Percentiles rank a stretch among this genome's conserved stretches.
These are phyloP conservation scores for Orgyia antiqua DNA, from an alignment of 2,888 invertebrate species.

Conservation along the genomic window DNA sequence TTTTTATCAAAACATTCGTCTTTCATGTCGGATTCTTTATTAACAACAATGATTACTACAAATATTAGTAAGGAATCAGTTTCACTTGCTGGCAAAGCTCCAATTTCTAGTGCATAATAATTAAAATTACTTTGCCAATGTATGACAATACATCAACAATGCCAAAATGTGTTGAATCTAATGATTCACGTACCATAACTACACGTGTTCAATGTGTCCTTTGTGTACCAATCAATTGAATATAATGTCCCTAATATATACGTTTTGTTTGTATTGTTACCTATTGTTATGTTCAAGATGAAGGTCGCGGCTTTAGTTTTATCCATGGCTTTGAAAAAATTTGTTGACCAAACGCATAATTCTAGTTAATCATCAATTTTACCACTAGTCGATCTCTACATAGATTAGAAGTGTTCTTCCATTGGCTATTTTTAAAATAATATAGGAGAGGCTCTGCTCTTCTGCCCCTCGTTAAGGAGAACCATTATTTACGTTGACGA, in stretches of 20 bases:
- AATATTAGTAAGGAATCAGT: slow-evolving; percentile 16
- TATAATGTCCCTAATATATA: slow-evolving; percentile 25
- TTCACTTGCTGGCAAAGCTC: slow-evolving; percentile 52
- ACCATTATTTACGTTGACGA: too few species aligned
- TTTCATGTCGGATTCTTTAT: too few species aligned
- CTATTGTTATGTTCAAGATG: slow-evolving; percentile 27
- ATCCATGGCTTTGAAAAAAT: slow-evolving; percentile 5
- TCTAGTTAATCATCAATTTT: too few species aligned
- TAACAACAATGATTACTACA: too few species aligned
- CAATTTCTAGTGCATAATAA: slow-evolving; percentile 54
- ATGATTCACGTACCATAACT: slow-evolving; percentile 72
- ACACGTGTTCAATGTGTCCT: slow-evolving; percentile 68
- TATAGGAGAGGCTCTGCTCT: too few species aligned
- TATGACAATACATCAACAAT: slow-evolving; percentile 68
- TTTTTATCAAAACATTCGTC: too few species aligned
- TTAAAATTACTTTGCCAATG: slow-evolving; percentile 49
- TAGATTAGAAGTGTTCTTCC: too few species aligned
- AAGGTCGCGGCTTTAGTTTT: slow-evolving; percentile 21
- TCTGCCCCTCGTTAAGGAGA: too few species aligned
- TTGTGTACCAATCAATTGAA: slow-evolving; percentile 49
- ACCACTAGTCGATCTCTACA: too few species aligned
- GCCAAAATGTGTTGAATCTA: slow-evolving; percentile 61
- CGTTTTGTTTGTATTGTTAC: slow-evolving; percentile 19
- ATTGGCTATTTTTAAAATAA: too few species aligned
- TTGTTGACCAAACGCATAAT: too few species aligned